A percentile compares a stretch with the other conserved stretches of the same genome.
Conservation (phyloP, 2,888 invertebrate species). For the Drosophila stalkeri region DNA sequence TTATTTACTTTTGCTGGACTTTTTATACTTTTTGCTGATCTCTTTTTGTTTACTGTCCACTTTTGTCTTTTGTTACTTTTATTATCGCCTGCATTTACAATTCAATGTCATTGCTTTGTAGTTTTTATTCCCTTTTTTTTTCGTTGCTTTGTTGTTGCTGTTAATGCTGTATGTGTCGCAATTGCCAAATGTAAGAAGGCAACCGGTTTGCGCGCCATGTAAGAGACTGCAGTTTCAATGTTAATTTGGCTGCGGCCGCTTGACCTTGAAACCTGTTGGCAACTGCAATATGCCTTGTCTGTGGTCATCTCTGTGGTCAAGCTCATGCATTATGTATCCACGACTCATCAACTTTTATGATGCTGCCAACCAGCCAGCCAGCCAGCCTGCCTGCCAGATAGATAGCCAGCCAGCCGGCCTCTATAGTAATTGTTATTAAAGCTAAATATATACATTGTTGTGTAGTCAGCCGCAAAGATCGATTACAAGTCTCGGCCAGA, state of each 20-base stretch:
- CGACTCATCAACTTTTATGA: constrained; percentile 64
- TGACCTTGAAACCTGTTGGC: constrained; percentile 60
- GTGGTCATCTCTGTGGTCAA: constrained; percentile 46
- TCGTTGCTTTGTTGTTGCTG: constrained; percentile 1
- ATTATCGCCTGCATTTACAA: constrained; percentile 66
- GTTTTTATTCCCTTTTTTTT: constrained; percentile 30
- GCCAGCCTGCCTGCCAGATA: background rate
- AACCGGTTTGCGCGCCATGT: constrained; percentile 57
- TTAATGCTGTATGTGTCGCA: constrained; percentile 33
- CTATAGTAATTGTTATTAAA: constrained; percentile 61
- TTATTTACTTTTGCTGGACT: constrained; percentile 35
- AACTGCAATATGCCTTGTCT: constrained; percentile 32
- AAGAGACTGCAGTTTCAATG: constrained; percentile 52
- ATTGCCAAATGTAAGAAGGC: constrained; percentile 50
- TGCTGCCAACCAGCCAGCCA: too few relatives aligned
- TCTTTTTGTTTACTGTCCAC: constrained; percentile 1
- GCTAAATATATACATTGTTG: constrained; percentile 20
- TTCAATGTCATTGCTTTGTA: constrained; percentile 68
- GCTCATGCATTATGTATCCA: constrained; percentile 51
- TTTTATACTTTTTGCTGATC: constrained; percentile 23
- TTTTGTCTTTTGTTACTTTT: constrained; percentile 16
- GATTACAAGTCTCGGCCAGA: constrained; percentile 34
- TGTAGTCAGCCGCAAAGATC: constrained; percentile 14
- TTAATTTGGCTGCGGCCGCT: constrained; percentile 39
- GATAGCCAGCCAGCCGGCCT: constrained; percentile 12